phyloP scores from a whole-genome alignment of 2,888 invertebrate genomes.

The Eupithecia subfuscata region DNA sequence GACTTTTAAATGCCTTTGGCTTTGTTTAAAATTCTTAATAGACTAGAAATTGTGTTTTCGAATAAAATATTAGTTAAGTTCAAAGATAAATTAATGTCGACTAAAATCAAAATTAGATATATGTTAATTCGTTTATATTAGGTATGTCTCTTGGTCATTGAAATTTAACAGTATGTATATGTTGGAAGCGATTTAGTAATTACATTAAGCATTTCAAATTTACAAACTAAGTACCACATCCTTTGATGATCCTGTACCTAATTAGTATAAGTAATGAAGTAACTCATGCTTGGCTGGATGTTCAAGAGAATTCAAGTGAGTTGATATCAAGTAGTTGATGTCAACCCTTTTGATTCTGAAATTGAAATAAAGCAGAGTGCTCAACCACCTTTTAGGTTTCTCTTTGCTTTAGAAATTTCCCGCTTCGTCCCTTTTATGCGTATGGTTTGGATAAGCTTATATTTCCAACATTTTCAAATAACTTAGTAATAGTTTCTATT shows the following conservation, averaged over 20 bases:
- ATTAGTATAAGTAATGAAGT: slow-evolving; percentile 65
- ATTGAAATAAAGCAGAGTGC: slow-evolving; percentile 15
- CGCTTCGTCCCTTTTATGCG: not conserved
- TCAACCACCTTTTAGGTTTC: slow-evolving; percentile 8
- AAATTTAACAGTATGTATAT: not conserved
- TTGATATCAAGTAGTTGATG: slow-evolving; percentile 34
- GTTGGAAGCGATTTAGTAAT: slow-evolving; percentile 5
- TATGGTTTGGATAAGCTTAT: not conserved
- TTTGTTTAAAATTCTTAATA: not conserved
- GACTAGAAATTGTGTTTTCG: not conserved
- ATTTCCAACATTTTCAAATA: not conserved
- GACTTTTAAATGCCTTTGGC: slow-evolving; percentile 8
- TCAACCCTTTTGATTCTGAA: slow-evolving; percentile 38
- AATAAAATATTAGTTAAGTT: not conserved
- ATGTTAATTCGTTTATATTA: not conserved
- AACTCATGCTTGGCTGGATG: slow-evolving; percentile 57
- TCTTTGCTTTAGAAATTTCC: slow-evolving; percentile 11
- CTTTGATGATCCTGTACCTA: slow-evolving; percentile 58
- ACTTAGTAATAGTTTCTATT: not conserved
- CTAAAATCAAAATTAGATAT: no score
- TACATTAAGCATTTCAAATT: slow-evolving; percentile 24
- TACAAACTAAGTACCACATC: slow-evolving; percentile 30
- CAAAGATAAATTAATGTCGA: not conserved
- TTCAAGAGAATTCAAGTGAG: slow-evolving; percentile 59
- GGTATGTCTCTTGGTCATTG: not conserved